Evolutionary conservation across 2,797 vertebrate genomes (phyloP).

Genomic region (Myiotriccus ornatus): DNA sequence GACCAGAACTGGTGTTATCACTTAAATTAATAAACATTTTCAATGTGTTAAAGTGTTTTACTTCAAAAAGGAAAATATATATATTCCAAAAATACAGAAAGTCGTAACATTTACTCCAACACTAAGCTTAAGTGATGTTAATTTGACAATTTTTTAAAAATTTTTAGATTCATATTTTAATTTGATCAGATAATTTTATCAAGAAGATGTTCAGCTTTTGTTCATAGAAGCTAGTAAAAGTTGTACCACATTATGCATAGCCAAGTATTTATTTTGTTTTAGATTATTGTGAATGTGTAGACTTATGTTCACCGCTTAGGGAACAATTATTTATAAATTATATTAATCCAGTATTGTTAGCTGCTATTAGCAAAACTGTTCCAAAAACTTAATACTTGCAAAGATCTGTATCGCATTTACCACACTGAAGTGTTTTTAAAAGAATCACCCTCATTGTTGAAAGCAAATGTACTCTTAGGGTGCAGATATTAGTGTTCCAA

Average conservation of each 20-base stretch:
- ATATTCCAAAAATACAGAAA: constrained; percentile 44
- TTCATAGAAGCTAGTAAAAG: constrained; percentile 69
- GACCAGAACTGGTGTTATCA: constrained; percentile 70
- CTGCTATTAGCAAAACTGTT: constrained; percentile 76
- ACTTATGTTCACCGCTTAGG: constrained; percentile 76
- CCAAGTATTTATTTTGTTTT: constrained; percentile 80
- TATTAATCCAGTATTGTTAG: constrained; percentile 79
- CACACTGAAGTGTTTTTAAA: constrained; percentile 73
- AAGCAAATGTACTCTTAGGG: constrained; percentile 76
- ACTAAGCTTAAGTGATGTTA: constrained; percentile 71
- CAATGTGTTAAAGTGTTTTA: constrained; percentile 68
- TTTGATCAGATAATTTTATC: constrained; percentile 73
- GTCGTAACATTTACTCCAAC: constrained; percentile 55
- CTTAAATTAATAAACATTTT: constrained; percentile 67
- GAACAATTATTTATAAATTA: constrained; percentile 82
- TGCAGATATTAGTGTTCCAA: constrained; percentile 74
- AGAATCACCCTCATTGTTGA: constrained; percentile 77
- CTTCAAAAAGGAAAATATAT: constrained; percentile 62
- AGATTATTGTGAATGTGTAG: constrained; percentile 77
- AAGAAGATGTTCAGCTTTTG: constrained; percentile 66
- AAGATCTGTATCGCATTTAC: constrained; percentile 74
- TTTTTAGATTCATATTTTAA: constrained; percentile 68
- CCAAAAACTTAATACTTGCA: constrained; percentile 73
- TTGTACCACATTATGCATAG: constrained; percentile 73
- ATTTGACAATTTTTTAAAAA: constrained; percentile 70